These are phyloP conservation scores for Periparus ater DNA, from an alignment of 2,797 vertebrate genomes.

Conservation along the genomic window DNA sequence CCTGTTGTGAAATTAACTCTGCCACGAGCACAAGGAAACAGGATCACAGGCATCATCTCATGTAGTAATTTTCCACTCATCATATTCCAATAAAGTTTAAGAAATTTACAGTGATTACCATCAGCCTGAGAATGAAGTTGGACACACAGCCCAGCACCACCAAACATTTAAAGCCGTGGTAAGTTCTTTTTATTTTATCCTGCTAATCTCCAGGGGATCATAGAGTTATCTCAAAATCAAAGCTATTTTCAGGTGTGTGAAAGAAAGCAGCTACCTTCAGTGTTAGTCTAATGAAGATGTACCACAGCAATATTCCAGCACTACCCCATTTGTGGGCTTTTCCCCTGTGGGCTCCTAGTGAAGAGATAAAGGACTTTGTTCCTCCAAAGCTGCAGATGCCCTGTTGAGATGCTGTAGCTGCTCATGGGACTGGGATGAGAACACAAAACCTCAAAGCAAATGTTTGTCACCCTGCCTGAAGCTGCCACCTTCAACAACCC, in stretches of 20 bases:
- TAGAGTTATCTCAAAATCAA: neutral
- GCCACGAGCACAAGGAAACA: neutral
- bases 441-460: neutral
- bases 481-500: neutral
- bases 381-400: neutral
- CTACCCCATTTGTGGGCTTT: rapidly evolving
- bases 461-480: neutral
- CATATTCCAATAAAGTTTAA: neutral
- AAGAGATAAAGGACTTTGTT: neutral
- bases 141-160: neutral
- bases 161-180: neutral
- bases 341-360: neutral
- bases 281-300: neutral
- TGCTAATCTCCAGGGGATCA: neutral
- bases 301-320: neutral
- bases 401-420: neutral
- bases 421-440: no score
- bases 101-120: neutral
- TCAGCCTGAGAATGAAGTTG: neutral
- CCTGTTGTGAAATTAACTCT: neutral
- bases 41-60: neutral
- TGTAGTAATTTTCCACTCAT: slow-evolving; percentile 3
- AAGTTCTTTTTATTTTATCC: neutral
- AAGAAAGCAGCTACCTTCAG: neutral
- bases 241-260: neutral